Evolutionary conservation across 2,888 invertebrate genomes (phyloP).

Genomic region (Pseudeuparius sepicola): DNA sequence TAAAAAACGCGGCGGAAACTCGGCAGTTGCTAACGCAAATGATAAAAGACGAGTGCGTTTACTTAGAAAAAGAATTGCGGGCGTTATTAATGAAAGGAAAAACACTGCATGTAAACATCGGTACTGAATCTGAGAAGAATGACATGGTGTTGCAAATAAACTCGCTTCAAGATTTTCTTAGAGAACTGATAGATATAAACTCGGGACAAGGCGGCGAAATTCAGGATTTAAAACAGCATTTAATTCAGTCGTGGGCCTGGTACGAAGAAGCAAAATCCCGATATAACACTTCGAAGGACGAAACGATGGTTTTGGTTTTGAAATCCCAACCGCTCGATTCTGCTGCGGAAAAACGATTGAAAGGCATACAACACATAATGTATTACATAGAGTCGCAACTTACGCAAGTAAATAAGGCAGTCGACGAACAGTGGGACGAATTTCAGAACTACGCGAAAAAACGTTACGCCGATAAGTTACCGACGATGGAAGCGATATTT

Average conservation of each 20-base stretch:
- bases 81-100: constrained; percentile 47
- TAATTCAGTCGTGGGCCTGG: constrained; percentile 48
- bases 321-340: constrained; percentile 49
- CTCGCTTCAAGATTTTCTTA: constrained; percentile 48
- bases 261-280: constrained; percentile 47
- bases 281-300: constrained; percentile 35
- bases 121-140: constrained; percentile 47
- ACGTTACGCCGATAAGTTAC: constrained; percentile 49
- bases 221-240: constrained; percentile 42
- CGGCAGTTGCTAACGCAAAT: no score
- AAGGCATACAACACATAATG: constrained; percentile 56
- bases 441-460: constrained; percentile 43
- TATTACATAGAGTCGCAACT: constrained; percentile 69
- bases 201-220: constrained; percentile 48
- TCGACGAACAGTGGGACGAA: constrained; percentile 70
- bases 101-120: constrained; percentile 45
- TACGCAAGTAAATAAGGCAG: constrained; percentile 56
- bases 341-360: constrained; percentile 54
- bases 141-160: constrained; percentile 43
- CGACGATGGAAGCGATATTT: constrained; percentile 67
- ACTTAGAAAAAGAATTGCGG: constrained; percentile 56
- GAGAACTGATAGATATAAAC: constrained; percentile 52
- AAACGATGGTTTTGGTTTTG: constrained; percentile 30
- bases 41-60: constrained; percentile 22
- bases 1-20: no score